Percentiles rank a stretch among this genome's conserved stretches.
phyloP scores from a whole-genome alignment of 35 echinoderm and acorn worm genomes.

The Eucidaris tribuloides region DNA sequence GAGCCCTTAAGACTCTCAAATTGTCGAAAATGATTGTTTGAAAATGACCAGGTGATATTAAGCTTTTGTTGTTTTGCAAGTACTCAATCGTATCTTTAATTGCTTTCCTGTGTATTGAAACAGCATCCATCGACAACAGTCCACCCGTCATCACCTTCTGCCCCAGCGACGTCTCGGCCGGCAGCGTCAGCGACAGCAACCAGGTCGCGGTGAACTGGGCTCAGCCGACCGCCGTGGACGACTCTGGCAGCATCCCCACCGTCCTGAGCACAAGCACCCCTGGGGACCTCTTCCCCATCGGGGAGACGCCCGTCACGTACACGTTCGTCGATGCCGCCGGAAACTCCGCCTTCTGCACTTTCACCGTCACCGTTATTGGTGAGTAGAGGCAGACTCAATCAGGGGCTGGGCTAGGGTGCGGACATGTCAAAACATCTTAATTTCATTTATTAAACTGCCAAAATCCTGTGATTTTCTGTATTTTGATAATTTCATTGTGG shows the following conservation, averaged over 20 bases:
- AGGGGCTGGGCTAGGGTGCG: too few relatives aligned
- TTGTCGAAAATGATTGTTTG: too few relatives aligned
- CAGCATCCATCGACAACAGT: conserved; percentile 12
- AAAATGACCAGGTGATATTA: too few relatives aligned
- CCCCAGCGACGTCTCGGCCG: conserved; percentile 11
- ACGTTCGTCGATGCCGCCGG: conserved; percentile 49
- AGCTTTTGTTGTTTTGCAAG: too few relatives aligned
- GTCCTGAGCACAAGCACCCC: neutral
- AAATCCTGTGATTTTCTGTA: too few relatives aligned
- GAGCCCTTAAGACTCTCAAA: too few relatives aligned
- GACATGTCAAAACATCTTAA: too few relatives aligned
- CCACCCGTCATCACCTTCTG: conserved; percentile 44
- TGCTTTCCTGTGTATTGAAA: too few relatives aligned
- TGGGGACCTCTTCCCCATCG: conserved; percentile 15
- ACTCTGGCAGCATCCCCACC: conserved; percentile 7
- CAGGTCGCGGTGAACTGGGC: conserved; percentile 33
- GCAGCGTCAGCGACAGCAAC: neutral
- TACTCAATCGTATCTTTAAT: too few relatives aligned
- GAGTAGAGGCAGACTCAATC: too few relatives aligned
- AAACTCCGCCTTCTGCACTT: conserved; percentile 40
- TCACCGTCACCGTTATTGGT: conserved; percentile 43
- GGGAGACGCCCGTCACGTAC: conserved; percentile 34
- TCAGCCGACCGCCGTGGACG: conserved; percentile 36
- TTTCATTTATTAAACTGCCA: too few relatives aligned
- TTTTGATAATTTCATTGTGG: too few relatives aligned